Base-by-base conservation (phyloP, 2,113 vertebrate species). In the Crocuta crocuta region DNA sequence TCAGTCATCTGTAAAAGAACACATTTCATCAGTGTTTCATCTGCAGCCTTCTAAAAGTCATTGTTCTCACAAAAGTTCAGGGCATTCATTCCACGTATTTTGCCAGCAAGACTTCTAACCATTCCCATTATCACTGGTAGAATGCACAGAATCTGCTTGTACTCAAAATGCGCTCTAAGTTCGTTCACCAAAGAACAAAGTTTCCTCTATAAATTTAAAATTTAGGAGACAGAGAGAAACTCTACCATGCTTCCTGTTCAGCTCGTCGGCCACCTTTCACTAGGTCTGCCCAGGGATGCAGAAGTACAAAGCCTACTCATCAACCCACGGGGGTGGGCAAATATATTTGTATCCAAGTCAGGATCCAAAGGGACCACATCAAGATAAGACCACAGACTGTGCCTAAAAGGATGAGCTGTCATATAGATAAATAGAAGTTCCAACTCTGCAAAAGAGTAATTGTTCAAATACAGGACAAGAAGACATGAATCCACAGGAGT, bases 1-100 rank as follows among this genome's bases (percentile, higher is more conserved):
- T 35, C 83, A 90, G 83, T 74, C 26, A 84, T 45, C 68, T 76
- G 48, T 83, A 45, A 90, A 90, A 94, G 63, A 82, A 73, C n/a
- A 74, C n/a, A 28, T 66, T n/a, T 68, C 53, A 7, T 58, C 63
- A 39, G 15, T 63, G 21, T 43, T 68, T 24, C 24, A 28, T 26
- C 28, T 31, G 33, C 24, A 66, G 17, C 61, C 28, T 58, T 83
- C 23, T 74, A 21, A 73, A 83, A 88, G 31, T 70, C 66, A 71
- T 23, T 50, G 16, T 50, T 50, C 21, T 68, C 19, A 0, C 74
- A 3, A 26, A 68, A 93, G 74, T 70, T 68, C 63, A n/a, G 12
- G 5, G 26, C 58, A 9, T 33, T 53, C 65, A 8, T 35, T 3
- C 24, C 23, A 33, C 45, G 23, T 9, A 1, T 70, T 50, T 76